These are phyloP conservation scores for Odontamblyopus lacepedii DNA, from an alignment of 2,797 vertebrate genomes.

Conservation along the genomic window DNA sequence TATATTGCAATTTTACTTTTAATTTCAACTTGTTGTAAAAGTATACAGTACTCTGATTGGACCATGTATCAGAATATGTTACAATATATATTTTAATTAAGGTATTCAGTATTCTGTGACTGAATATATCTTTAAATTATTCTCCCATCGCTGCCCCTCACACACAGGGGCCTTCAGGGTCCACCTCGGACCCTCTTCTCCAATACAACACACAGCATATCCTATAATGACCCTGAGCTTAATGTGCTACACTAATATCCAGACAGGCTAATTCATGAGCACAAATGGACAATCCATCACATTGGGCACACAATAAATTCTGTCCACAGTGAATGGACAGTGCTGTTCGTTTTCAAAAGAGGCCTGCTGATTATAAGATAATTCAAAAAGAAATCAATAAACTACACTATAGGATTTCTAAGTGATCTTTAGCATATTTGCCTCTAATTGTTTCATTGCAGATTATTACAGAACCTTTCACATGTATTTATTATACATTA, in stretches of 20 bases:
- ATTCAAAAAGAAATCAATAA: constrained; percentile 50
- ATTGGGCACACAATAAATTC: constrained; percentile 54
- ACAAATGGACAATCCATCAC: constrained; percentile 69
- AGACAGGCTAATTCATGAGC: constrained; percentile 62
- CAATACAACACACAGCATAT: constrained; percentile 33
- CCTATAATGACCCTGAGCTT: constrained; percentile 60
- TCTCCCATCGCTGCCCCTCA: constrained; percentile 18
- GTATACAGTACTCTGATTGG: too few relatives aligned
- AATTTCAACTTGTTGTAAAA: too few relatives aligned
- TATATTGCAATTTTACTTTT: too few relatives aligned
- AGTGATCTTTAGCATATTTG: constrained; percentile 42
- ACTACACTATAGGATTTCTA: constrained; percentile 28
- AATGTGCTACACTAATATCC: constrained; percentile 58
- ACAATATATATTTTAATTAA: too few relatives aligned
- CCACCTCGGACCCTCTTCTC: constrained; percentile 36
- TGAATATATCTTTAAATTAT: too few relatives aligned
- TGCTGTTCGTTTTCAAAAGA: constrained; percentile 47
- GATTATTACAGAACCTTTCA: not conserved
- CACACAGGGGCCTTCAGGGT: constrained; percentile 26
- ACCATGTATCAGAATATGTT: too few relatives aligned
- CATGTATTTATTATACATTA: not conserved
- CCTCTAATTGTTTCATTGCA: constrained; percentile 11
- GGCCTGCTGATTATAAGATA: constrained; percentile 43
- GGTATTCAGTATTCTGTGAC: too few relatives aligned
- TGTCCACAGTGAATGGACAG: constrained; percentile 26